Base-by-base conservation (phyloP, 2,113 vertebrate genomes). In the Silurus asotus region DNA sequence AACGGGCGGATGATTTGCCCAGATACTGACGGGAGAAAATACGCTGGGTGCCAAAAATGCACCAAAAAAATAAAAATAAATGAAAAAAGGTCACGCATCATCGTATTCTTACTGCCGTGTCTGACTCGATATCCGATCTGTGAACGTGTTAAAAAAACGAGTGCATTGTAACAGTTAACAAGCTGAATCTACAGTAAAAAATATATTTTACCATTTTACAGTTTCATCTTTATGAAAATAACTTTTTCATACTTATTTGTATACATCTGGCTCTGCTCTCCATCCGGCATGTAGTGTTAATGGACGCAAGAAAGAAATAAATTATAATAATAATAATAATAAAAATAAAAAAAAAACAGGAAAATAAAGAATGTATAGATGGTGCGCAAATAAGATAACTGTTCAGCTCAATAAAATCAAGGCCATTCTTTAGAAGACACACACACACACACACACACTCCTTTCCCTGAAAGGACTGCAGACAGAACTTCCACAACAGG, bases 221-320 rank as follows among this genome's bases (percentile, higher is more conserved):
- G 70, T 88, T 85, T 81, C 82, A 86, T 88, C 67, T 82, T 83
- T 91, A 88, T 69, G 84, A 90, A 89, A 91, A 91, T 89, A 91
- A 88, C 81, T 82, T 89, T 53, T 81, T 87, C 67, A 76, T 89
- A 82, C 84, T 82, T 49, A 81, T 69, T 81, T 88, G 88, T 88
- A 90, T 85, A 90, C 82, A 89, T 85, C 74, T 88, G 87, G 86
- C 88, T 89, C 81, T 87, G 88, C 84, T 87, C 88, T 86, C 87
- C 84, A 88, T 82, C 82, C 76, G 59, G 77, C 45, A 78, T 69
- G 87, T 91, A 91, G 91, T 91, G 91, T 90, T 78, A 64, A 90
- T 78, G 70, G 69, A 70, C 62, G 76, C 77, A 89, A 87, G 70
- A 87, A 90, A 88, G 87, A 91, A 90, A 90, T 88, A 89, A 90